Conservation (phyloP, 2,113 vertebrate genomes). For the Phylloscopus trochilus region DNA sequence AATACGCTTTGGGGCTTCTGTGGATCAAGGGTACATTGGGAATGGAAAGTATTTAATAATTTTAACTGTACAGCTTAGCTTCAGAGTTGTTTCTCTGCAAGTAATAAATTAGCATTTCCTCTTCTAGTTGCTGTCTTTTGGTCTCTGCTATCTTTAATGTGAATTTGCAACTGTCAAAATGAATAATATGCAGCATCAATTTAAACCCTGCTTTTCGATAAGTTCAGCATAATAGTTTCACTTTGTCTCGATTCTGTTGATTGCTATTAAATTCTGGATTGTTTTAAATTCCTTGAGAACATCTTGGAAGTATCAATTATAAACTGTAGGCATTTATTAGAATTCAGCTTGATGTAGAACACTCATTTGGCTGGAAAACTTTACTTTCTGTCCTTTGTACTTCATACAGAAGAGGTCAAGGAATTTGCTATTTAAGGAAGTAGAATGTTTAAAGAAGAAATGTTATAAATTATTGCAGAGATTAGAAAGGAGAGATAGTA, state of each 20-base stretch:
- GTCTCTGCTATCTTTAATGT: slow-evolving; percentile 74
- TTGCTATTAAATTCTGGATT: slow-evolving; percentile 76
- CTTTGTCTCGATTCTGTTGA: slow-evolving; percentile 78
- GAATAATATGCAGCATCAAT: slow-evolving; percentile 79
- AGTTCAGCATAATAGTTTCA: slow-evolving; percentile 74
- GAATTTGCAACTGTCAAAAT: slow-evolving; percentile 82
- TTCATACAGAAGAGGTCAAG: slow-evolving; percentile 19
- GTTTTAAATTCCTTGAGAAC: slow-evolving; percentile 76
- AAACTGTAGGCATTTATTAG: slow-evolving; percentile 72
- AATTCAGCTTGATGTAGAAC: slow-evolving; percentile 65
- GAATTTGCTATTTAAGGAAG: slow-evolving; percentile 32
- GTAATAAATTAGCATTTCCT: slow-evolving; percentile 75
- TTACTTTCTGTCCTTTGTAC: not conserved
- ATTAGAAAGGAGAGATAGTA: not conserved
- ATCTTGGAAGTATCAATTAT: slow-evolving; percentile 72
- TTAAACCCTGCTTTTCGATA: slow-evolving; percentile 73
- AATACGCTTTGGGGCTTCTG: not conserved
- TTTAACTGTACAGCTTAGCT: slow-evolving; percentile 62
- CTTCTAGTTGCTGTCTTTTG: slow-evolving; percentile 60
- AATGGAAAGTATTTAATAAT: slow-evolving; percentile 63
- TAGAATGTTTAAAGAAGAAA: slow-evolving; percentile 20
- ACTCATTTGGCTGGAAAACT: slow-evolving; percentile 21
- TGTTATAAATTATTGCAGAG: not conserved
- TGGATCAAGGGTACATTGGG: slow-evolving; percentile 30
- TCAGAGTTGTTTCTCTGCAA: slow-evolving; percentile 70